Base-by-base conservation (phyloP, 2,113 vertebrate genomes). In the Phoxinus phoxinus region DNA sequence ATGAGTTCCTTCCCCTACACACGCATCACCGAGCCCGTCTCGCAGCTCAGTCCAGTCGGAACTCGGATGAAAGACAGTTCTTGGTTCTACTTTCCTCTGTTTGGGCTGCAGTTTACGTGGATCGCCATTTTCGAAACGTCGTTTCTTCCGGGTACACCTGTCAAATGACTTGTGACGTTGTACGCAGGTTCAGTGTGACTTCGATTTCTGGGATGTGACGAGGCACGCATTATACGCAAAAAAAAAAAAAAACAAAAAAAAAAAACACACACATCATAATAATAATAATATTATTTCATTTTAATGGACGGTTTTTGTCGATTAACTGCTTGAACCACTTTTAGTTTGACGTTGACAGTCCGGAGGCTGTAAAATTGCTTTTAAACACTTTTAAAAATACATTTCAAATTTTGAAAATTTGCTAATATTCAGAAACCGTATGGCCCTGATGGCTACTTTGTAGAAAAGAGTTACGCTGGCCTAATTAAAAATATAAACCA, bases 111-210 rank as follows among this genome's bases (percentile, higher is more conserved):
- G 23, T 10, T 44, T 19, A 1, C 23, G 19, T 2, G 5, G 19
- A 23, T 63, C 63, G 63, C 63, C 65, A 73, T 51, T 32, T 46
- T 73, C 35, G 10, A 73, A 48, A 48, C 21, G 48, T 19, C 58
- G 51, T 83, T 85, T 30, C 32, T 72, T 89, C 78, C 87, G 85
- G 83, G 51, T 87, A 23, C 72, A 85, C 41, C 83, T 88, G 84
- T 27, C 15, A 12, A 35, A 23, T 19, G 81, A 13, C 35, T 13
- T 79, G 84, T 79, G 84, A 86, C 85, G 85, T 81, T 69, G 25
- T 67, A 56, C 84, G 48, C 84, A 69, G 21, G 6, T 7, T 65
- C 41, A 3, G 61, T 3, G 15, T 77, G 74, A 67, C 61, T 32
- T 59, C 30, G 32, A 4, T 69, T 19, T 27, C 23, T 48, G 6